Percentiles rank a stretch among this genome's conserved stretches.
These are phyloP conservation scores for Masticophis lateralis DNA, from an alignment of 2,797 vertebrate species.

Conservation along the genomic window DNA sequence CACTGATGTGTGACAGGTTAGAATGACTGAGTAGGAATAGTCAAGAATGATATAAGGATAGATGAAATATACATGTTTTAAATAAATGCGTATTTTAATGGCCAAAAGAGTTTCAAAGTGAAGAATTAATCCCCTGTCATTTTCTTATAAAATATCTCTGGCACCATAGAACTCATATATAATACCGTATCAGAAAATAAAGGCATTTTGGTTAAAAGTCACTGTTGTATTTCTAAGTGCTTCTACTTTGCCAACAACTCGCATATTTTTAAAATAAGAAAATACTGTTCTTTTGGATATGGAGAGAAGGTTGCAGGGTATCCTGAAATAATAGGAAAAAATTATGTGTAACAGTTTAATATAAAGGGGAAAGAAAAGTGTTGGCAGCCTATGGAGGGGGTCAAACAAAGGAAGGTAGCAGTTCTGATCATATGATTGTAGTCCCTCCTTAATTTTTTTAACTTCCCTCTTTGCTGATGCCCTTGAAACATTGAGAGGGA, in stretches of 20 bases:
- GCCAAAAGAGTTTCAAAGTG: background rate
- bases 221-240: background rate
- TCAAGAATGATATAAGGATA: background rate
- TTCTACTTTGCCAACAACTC: background rate
- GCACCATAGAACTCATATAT: background rate
- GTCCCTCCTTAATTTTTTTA: background rate
- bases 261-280: background rate
- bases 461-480: background rate
- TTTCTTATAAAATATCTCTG: background rate
- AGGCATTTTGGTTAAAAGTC: background rate
- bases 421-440: background rate
- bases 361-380: background rate
- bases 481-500: background rate
- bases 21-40: background rate
- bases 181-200: background rate
- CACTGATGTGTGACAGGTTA: background rate
- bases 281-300: background rate
- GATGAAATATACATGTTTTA: background rate
- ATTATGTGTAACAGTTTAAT: background rate
- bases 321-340: background rate
- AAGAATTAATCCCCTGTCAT: background rate
- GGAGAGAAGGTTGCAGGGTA: background rate
- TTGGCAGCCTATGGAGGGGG: background rate
- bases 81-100: background rate
- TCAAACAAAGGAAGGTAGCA: background rate